phyloP scores from a whole-genome alignment of 2,113 vertebrate species.

The Lagopus leucura region DNA sequence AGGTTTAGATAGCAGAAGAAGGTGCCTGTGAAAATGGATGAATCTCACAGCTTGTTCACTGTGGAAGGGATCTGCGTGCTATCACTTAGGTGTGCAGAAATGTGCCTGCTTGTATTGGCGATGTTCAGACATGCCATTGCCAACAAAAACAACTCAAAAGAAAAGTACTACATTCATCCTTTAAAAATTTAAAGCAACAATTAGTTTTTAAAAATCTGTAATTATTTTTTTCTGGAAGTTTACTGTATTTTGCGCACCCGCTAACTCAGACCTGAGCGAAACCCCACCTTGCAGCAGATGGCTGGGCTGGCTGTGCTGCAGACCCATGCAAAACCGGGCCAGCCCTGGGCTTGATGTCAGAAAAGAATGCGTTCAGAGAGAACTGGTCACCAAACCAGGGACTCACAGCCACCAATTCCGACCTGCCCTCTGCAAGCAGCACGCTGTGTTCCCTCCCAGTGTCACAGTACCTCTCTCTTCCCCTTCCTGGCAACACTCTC shows the following conservation, averaged over 20 bases:
- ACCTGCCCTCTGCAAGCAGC: not conserved
- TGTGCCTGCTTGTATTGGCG: not conserved
- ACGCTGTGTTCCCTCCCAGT: not conserved
- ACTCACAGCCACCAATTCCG: not conserved
- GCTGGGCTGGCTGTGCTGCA: not conserved
- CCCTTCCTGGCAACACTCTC: not conserved
- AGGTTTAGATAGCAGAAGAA: not conserved
- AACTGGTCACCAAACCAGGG: not conserved
- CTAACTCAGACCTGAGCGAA: not conserved
- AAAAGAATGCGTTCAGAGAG: not conserved
- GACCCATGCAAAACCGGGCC: not conserved
- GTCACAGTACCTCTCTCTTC: not conserved
- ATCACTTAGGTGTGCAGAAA: accelerated
- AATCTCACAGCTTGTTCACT: not conserved
- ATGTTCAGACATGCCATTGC: no score
- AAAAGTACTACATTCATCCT: not conserved
- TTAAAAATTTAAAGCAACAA: not conserved
- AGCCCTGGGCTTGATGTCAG: accelerated
- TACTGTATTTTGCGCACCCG: not conserved
- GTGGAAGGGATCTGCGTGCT: not conserved
- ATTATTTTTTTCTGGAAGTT: not conserved
- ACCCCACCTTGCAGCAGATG: accelerated
- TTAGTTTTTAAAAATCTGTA: not conserved
- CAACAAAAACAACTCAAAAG: not conserved
- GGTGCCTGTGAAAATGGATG: not conserved